Percentiles rank a stretch among this genome's conserved stretches.
phyloP scores from a whole-genome alignment of 2,888 invertebrate genomes.

The Mechanitis mazaeus region DNA sequence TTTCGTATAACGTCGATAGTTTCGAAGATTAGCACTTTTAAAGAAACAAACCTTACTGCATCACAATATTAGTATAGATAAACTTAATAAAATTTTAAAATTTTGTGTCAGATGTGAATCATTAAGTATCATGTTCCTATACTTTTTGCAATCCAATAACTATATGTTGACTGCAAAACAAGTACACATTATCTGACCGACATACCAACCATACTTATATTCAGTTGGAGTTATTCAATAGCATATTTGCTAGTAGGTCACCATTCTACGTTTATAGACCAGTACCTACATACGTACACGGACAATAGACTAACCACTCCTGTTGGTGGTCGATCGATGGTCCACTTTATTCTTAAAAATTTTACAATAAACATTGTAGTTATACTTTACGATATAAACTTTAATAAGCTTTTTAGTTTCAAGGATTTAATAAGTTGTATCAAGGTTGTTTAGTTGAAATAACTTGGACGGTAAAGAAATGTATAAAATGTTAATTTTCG shows the following conservation, averaged over 20 bases:
- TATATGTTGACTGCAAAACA: background rate
- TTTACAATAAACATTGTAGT: background rate
- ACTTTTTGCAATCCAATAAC: too few species aligned
- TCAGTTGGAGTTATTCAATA: constrained; percentile 15
- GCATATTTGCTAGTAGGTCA: constrained; percentile 24
- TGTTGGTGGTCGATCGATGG: constrained; percentile 21
- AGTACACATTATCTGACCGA: constrained; percentile 3
- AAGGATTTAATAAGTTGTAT: background rate
- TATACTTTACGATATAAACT: constrained; percentile 2
- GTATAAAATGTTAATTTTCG: too few species aligned
- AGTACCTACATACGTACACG: constrained; percentile 4
- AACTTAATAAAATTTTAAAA: too few species aligned
- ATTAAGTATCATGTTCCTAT: too few species aligned
- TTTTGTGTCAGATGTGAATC: too few species aligned
- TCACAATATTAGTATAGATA: too few species aligned
- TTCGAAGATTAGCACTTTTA: too few species aligned
- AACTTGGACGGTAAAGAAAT: background rate
- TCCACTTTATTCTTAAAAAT: constrained; percentile 14
- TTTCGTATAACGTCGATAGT: too few species aligned
- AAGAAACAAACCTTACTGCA: too few species aligned
- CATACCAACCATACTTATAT: too few species aligned
- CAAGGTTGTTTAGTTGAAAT: background rate
- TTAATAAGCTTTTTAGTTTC: constrained; percentile 6
- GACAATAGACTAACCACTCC: constrained; percentile 25
- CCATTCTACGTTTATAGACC: constrained; percentile 20